These are phyloP conservation scores for Nemurella pictetii DNA, from an alignment of 2,888 invertebrate species.

Conservation along the genomic window DNA sequence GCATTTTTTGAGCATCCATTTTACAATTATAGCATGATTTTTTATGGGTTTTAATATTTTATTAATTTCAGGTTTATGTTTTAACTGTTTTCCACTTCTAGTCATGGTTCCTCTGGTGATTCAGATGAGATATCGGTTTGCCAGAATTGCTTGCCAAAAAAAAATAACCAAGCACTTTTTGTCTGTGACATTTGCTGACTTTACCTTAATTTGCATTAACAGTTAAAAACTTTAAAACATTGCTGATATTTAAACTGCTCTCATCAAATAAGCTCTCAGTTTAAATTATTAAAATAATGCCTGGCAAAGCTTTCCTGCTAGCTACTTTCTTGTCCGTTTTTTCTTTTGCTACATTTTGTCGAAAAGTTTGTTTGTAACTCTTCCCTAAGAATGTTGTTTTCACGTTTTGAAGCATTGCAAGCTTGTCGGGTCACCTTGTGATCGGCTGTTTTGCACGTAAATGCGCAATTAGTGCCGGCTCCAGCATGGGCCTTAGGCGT, in stretches of 20 bases:
- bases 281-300: neutral
- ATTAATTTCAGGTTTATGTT: neutral
- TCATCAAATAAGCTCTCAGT: neutral
- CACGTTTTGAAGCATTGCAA: no score
- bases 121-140: neutral
- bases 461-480: no score
- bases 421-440: no score
- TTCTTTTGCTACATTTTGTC: no score
- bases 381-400: no score
- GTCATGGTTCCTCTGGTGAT: neutral
- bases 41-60: neutral
- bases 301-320: constrained; percentile 2
- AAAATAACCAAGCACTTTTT: neutral
- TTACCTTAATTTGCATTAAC: neutral
- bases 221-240: neutral
- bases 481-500: no score
- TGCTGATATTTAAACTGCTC: no score
- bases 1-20: no score
- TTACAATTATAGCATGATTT: no score
- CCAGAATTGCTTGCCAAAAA: neutral
- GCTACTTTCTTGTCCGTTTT: no score
- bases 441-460: no score
- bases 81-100: neutral
- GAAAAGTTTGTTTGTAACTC: no score
- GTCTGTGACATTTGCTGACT: neutral